Base-by-base conservation (phyloP, 2,113 vertebrate genomes). In the Phrynocephalus versicolor region DNA sequence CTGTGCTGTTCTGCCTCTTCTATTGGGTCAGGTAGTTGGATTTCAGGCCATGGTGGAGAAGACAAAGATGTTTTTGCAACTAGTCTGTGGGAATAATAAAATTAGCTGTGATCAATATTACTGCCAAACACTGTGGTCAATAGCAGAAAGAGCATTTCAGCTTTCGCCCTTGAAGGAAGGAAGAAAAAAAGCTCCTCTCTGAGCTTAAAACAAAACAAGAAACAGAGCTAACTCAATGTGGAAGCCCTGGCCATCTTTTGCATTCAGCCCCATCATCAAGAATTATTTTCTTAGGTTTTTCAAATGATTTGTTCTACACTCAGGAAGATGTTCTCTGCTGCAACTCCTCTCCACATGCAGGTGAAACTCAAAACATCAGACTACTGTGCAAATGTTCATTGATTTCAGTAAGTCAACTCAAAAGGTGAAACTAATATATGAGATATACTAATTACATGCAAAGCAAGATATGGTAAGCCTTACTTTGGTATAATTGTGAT, bases 21-120 rank as follows among this genome's bases (percentile, higher is more conserved):
- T 0, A 9, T 73, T 0, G 94, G 93, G 83, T 97, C 95, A 51
- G 97, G 96, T 35, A 96, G 91, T 1, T 94, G 91, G 27, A 97
- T 75, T 74, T 97, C 93, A 8, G 96, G 94, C 97, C 97, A 98
- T 0, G 97, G 97, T 0, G 97, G 97, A 0, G 96, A 97, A 60
- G 93, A 96, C 88, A 98, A 88, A 1, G 97, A 97, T 0, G 97
- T 98, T 89, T 94, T 95, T 39, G 97, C 95, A 78, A 97, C 88
- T 0, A 92, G 88, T 1, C 97, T 98, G 93, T 30, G 72, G n/a
- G 90, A 89, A 0, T 14, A 80, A 45, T 1, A 80, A 64, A 87
- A 3, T 83, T 62, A 84, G 13, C 21, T 84, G 35, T 33, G 81
- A 87, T 39, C 84, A 80, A n/a, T 30, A 60, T 51, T 12, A 19